These are phyloP conservation scores for Augochlorella aurata DNA, from an alignment of 2,888 invertebrate species.

Conservation along the genomic window DNA sequence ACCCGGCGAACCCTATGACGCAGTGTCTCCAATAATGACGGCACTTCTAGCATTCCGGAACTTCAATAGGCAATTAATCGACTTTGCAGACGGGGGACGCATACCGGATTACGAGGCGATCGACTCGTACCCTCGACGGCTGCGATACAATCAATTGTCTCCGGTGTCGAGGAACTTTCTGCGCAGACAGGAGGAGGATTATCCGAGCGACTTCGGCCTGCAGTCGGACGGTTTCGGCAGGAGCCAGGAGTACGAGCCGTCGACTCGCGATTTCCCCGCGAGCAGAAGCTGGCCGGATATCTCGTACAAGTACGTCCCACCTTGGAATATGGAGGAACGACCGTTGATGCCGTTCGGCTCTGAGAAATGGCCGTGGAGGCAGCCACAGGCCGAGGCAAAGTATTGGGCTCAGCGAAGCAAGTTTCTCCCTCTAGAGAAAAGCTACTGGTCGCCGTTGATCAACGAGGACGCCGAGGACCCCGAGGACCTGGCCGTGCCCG, in stretches of 20 bases:
- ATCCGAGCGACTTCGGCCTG: slow-evolving; percentile 39
- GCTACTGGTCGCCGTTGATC: slow-evolving; percentile 37
- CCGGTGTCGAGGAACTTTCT: slow-evolving; percentile 30
- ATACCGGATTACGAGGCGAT: slow-evolving; percentile 64
- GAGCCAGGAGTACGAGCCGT: slow-evolving; percentile 62
- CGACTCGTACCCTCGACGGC: slow-evolving; percentile 55
- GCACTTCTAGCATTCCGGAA: not conserved
- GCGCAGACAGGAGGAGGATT: slow-evolving; percentile 44
- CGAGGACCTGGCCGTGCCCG: slow-evolving; percentile 11
- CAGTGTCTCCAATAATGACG: too few relatives aligned
- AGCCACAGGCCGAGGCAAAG: slow-evolving; percentile 41
- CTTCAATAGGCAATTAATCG: not conserved
- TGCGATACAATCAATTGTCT: slow-evolving; percentile 45
- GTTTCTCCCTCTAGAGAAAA: slow-evolving; percentile 43
- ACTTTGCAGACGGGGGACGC: slow-evolving; percentile 46
- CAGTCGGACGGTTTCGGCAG: slow-evolving; percentile 44
- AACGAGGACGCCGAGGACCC: slow-evolving; percentile 19
- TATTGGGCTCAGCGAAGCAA: slow-evolving; percentile 61
- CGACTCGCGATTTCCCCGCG: slow-evolving; percentile 61
- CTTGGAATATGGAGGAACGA: slow-evolving; percentile 61
- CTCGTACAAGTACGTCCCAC: slow-evolving; percentile 60
- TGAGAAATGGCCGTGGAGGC: slow-evolving; percentile 65
- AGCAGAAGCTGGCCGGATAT: slow-evolving; percentile 69
- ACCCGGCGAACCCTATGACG: too few relatives aligned
- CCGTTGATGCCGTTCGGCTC: slow-evolving; percentile 15